These are phyloP conservation scores for Clarias pachynema DNA, from an alignment of 2,797 vertebrate species.

Conservation along the genomic window DNA sequence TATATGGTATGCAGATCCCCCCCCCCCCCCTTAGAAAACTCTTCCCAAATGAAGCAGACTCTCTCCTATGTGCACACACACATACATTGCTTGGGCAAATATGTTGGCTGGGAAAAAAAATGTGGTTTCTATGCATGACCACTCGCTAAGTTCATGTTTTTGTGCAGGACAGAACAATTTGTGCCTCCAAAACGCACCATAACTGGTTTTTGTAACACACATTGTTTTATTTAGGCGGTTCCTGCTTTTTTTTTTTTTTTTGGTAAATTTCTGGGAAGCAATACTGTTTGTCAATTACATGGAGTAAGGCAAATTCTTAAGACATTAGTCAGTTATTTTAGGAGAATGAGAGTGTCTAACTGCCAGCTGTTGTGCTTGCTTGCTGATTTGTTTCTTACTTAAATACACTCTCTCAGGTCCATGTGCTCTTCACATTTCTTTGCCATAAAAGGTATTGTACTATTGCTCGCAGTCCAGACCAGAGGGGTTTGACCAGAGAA, in stretches of 20 bases:
- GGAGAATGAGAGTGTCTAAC: conserved; percentile 68
- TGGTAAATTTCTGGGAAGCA: conserved; percentile 39
- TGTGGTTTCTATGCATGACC: conserved; percentile 15
- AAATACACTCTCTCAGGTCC: conserved; percentile 48
- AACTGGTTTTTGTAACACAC: background rate
- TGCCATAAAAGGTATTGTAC: conserved; percentile 78
- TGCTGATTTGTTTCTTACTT: conserved; percentile 46
- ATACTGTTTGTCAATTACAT: conserved; percentile 60
- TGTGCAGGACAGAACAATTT: conserved; percentile 1
- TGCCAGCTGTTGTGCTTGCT: conserved; percentile 61
- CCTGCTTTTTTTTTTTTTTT: background rate
- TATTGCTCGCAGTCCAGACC: conserved; percentile 60
- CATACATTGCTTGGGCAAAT: background rate
- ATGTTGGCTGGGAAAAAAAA: conserved; percentile 8
- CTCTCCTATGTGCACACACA: background rate
- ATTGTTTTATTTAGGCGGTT: conserved; percentile 44
- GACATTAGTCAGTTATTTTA: conserved; percentile 70
- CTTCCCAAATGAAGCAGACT: background rate
- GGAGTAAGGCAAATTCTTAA: conserved; percentile 66
- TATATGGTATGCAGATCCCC: background rate
- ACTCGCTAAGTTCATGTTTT: conserved; percentile 24
- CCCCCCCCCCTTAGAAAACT: background rate
- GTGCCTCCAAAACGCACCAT: conserved; percentile 3
- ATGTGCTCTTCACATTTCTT: conserved; percentile 68
- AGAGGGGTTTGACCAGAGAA: conserved; percentile 41